These are phyloP conservation scores for Mylabris sibirica DNA, from an alignment of 2,888 invertebrate species.

Conservation along the genomic window DNA sequence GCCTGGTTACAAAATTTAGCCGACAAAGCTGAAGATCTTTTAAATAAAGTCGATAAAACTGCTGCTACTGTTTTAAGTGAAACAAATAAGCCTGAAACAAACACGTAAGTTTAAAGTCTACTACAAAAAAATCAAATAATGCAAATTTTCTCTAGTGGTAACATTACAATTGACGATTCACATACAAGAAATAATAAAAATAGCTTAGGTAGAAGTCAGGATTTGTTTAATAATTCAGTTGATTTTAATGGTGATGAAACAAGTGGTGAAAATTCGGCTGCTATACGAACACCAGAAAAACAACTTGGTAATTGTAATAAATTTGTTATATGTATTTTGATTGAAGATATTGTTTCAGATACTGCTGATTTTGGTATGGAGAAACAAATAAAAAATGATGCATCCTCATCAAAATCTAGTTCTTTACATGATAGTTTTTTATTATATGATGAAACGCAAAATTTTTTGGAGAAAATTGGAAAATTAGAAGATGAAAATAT, in stretches of 20 bases:
- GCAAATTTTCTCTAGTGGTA: neutral
- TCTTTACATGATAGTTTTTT: slow-evolving; percentile 39
- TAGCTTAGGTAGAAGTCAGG: neutral
- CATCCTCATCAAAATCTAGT: slow-evolving; percentile 24
- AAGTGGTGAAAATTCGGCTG: neutral
- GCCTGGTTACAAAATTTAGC: slow-evolving; percentile 77
- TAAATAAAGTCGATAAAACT: slow-evolving; percentile 78
- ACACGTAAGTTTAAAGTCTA: slow-evolving; percentile 4
- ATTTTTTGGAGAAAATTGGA: slow-evolving; percentile 50
- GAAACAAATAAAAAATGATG: slow-evolving; percentile 9
- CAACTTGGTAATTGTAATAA: neutral
- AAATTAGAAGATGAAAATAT: slow-evolving; percentile 53
- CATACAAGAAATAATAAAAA: neutral
- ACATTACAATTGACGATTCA: neutral
- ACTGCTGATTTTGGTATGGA: slow-evolving; percentile 2
- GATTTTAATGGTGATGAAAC: neutral
- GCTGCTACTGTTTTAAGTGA: slow-evolving; percentile 70
- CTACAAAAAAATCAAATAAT: neutral
- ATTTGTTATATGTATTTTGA: neutral
- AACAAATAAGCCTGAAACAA: slow-evolving; percentile 24
- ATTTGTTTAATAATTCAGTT: neutral
- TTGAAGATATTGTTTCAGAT: neutral
- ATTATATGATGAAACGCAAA: slow-evolving; percentile 45
- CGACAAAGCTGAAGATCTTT: slow-evolving; percentile 74
- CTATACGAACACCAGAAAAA: neutral